phyloP scores from a whole-genome alignment of 1,140 invertebrate genomes.

The Oncopodura yosiiana region DNA sequence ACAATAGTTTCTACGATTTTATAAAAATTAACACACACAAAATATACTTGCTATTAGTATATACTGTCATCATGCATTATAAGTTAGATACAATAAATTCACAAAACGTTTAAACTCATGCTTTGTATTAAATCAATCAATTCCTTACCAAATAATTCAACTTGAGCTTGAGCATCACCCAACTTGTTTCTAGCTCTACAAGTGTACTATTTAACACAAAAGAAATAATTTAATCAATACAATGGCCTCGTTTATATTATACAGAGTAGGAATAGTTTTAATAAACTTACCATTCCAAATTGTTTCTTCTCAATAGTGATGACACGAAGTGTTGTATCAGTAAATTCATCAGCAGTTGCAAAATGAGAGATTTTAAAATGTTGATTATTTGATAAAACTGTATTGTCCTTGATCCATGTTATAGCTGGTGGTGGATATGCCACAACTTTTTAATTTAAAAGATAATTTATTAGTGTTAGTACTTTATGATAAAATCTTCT shows the following conservation, averaged over 20 bases:
- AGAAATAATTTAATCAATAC: too few species aligned
- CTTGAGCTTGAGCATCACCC: conserved; percentile 61
- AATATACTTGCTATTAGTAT: background rate
- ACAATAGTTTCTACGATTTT: conserved; percentile 72
- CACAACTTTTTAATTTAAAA: too few species aligned
- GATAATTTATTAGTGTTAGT: too few species aligned
- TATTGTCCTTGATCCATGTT: conserved; percentile 72
- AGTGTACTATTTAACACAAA: conserved; percentile 48
- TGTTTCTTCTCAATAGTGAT: conserved; percentile 84
- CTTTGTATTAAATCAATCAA: background rate
- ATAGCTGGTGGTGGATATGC: conserved; percentile 83
- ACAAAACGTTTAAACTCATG: background rate
- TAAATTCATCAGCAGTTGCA: conserved; percentile 78
- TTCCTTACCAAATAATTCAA: conserved; percentile 70
- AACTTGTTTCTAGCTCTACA: conserved; percentile 81
- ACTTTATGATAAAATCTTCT: background rate
- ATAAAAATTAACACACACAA: conserved; percentile 34
- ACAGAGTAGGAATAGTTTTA: too few species aligned
- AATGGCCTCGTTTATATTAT: too few species aligned
- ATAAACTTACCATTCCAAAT: conserved; percentile 53
- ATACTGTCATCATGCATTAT: too few species aligned
- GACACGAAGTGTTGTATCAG: conserved; percentile 74
- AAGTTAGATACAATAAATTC: too few species aligned
- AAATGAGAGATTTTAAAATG: conserved; percentile 75
- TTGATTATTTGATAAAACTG: conserved; percentile 73